Evolutionary conservation across 2,113 vertebrate species (phyloP).

Genomic region (Istiophorus platypterus): DNA sequence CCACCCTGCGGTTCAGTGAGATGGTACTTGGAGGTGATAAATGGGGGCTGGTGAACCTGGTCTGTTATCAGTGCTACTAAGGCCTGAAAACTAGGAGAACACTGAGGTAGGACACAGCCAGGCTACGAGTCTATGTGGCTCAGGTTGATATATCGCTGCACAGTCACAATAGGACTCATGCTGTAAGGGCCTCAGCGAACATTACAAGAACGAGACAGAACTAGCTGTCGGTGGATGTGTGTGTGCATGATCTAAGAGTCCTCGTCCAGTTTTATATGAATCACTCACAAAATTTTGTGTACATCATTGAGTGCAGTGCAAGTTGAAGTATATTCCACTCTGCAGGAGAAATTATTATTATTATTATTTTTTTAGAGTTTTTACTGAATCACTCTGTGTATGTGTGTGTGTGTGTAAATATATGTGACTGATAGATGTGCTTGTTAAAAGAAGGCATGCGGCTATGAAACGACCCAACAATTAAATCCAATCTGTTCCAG

Average conservation of each 20-base stretch:
- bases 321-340: slow-evolving; percentile 46
- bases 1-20: neutral
- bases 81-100: slow-evolving; percentile 54
- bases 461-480: slow-evolving; percentile 68
- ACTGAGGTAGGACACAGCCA: slow-evolving; percentile 40
- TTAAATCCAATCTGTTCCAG: slow-evolving; percentile 78
- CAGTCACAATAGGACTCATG: slow-evolving; percentile 39
- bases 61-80: slow-evolving; percentile 58
- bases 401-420: neutral
- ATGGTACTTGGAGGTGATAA: slow-evolving; percentile 51
- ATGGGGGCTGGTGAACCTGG: slow-evolving; percentile 40
- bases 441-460: slow-evolving; percentile 65
- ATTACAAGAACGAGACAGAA: neutral
- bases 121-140: slow-evolving; percentile 18
- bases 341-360: slow-evolving; percentile 49
- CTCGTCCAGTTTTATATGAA: slow-evolving; percentile 49
- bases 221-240: slow-evolving; percentile 14
- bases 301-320: slow-evolving; percentile 1
- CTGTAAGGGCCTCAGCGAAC: slow-evolving; percentile 20
- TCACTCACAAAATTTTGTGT: slow-evolving; percentile 36
- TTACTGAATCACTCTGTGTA: neutral
- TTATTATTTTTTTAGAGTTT: no score
- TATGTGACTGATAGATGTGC: slow-evolving; percentile 53
- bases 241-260: slow-evolving; percentile 11
- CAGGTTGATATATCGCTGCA: slow-evolving; percentile 56